Percentiles rank a stretch among this genome's conserved stretches.
These are phyloP conservation scores for Zaprionus ghesquierei DNA, from an alignment of 1,140 invertebrate genomes.

Conservation along the genomic window DNA sequence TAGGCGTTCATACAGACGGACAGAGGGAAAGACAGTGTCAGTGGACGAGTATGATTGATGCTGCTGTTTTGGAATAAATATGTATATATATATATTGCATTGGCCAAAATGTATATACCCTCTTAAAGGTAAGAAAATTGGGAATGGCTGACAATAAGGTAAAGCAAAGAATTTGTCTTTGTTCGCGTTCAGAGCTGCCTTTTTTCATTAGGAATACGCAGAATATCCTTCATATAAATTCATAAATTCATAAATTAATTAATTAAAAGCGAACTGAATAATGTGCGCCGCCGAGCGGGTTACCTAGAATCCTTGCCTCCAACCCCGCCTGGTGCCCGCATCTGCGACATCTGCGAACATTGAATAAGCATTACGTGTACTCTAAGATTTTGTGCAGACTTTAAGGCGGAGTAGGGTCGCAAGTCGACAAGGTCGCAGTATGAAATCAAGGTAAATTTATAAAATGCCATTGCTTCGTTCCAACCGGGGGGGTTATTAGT, in stretches of 20 bases:
- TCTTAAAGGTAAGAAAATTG: not conserved
- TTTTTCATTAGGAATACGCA: constrained; percentile 46
- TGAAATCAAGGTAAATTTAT: constrained; percentile 32
- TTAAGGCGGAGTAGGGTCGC: not conserved
- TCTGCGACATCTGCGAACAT: constrained; percentile 51
- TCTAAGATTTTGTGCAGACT: constrained; percentile 47
- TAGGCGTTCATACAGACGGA: no score
- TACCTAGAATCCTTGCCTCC: not conserved
- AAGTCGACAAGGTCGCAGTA: constrained; percentile 5
- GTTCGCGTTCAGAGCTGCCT: constrained; percentile 20
- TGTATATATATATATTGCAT: no score
- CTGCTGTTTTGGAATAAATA: no score
- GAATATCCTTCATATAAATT: constrained; percentile 41
- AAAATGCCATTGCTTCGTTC: constrained; percentile 11
- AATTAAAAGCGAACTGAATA: constrained; percentile 48
- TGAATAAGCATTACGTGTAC: constrained; percentile 56
- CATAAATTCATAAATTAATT: constrained; percentile 66
- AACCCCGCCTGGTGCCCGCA: not conserved
- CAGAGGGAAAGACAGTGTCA: no score
- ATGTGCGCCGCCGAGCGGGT: constrained; percentile 7
- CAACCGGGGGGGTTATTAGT: constrained; percentile 35
- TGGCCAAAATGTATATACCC: not conserved
- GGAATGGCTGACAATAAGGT: constrained; percentile 18
- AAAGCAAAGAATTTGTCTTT: not conserved
- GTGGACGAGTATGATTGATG: no score